Conservation (phyloP, 2,113 vertebrate species). For the Alexandromys fortis region DNA sequence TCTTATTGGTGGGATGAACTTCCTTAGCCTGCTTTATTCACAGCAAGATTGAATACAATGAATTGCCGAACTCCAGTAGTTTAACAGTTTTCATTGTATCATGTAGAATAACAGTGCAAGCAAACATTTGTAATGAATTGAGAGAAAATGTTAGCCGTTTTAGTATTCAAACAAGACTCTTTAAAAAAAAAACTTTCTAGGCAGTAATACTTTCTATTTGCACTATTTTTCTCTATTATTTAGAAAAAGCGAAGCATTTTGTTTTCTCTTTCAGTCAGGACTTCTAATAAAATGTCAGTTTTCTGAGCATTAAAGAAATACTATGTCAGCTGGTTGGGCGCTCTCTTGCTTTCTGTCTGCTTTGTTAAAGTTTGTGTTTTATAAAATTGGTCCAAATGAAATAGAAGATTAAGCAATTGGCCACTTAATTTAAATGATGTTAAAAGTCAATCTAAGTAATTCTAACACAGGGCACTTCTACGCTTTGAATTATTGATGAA, state of each 20-base stretch:
- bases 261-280: background rate
- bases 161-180: background rate
- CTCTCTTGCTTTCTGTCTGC: background rate
- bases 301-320: background rate
- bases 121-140: background rate
- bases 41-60: conserved; percentile 8
- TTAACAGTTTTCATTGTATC: background rate
- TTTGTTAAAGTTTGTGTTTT: conserved; percentile 54
- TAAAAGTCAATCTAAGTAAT: conserved; percentile 52
- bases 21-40: background rate
- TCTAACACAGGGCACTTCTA: conserved; percentile 1
- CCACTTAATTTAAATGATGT: conserved; percentile 61
- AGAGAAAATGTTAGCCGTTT: background rate
- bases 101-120: background rate
- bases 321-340: background rate
- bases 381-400: conserved; percentile 31
- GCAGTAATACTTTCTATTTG: background rate
- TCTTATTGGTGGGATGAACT: background rate
- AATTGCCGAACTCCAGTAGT: background rate
- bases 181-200: conserved; percentile 6
- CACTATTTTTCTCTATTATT: background rate
- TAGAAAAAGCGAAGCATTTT: conserved; percentile 1
- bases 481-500: conserved; percentile 55
- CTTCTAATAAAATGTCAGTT: background rate
- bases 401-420: conserved; percentile 56